phyloP scores from a whole-genome alignment of 1,140 invertebrate species.

The Tigriopus japonicus region DNA sequence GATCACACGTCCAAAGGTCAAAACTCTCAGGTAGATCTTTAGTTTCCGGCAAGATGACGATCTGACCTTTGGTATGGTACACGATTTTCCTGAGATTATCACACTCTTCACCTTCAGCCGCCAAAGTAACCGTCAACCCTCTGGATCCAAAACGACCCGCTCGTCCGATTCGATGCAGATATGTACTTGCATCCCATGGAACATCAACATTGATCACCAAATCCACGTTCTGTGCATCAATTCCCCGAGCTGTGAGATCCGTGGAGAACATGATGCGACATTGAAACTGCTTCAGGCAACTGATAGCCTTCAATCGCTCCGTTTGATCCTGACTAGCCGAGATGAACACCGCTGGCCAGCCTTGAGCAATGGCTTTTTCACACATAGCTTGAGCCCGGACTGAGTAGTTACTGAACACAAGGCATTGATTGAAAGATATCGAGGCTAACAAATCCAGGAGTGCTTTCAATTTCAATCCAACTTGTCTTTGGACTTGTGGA shows the following conservation, averaged over 20 bases:
- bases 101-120: slow-evolving; percentile 35
- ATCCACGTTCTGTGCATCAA: slow-evolving; percentile 81
- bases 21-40: too few relatives aligned
- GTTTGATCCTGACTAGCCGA: slow-evolving; percentile 53
- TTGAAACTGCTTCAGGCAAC: slow-evolving; percentile 41
- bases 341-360: slow-evolving; percentile 50
- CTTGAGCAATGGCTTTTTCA: slow-evolving; percentile 42
- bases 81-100: slow-evolving; percentile 6
- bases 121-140: slow-evolving; percentile 47
- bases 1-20: too few relatives aligned
- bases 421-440: slow-evolving; percentile 60
- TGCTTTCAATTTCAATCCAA: slow-evolving; percentile 44
- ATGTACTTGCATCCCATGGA: slow-evolving; percentile 60
- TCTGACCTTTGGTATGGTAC: too few relatives aligned
- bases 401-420: slow-evolving; percentile 76
- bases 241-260: slow-evolving; percentile 63
- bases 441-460: slow-evolving; percentile 46
- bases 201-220: slow-evolving; percentile 81
- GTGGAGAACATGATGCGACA: slow-evolving; percentile 75
- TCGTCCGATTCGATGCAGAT: slow-evolving; percentile 85
- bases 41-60: neutral
- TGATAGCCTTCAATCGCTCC: slow-evolving; percentile 49
- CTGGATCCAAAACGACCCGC: slow-evolving; percentile 71
- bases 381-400: slow-evolving; percentile 44
- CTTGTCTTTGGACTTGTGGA: slow-evolving; percentile 27